Evolutionary conservation across 2,113 vertebrate genomes (phyloP).

Genomic region (Oriolus oriolus): DNA sequence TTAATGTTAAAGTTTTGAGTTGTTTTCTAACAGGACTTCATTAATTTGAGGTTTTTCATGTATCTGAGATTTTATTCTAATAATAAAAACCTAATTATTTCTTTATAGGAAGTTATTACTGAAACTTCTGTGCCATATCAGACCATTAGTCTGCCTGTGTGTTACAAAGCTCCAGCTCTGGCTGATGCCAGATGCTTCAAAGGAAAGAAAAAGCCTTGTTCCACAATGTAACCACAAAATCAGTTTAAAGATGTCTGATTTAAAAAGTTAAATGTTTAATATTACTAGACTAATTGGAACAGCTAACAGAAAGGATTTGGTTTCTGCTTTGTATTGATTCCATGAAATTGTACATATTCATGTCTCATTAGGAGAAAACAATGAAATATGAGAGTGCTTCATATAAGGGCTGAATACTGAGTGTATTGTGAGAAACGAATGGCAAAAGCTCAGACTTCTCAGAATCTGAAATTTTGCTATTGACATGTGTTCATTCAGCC

Average conservation of each 20-base stretch:
- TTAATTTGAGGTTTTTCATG: not conserved
- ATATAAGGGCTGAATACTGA: not conserved
- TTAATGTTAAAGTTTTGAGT: not conserved
- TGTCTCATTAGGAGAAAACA: not conserved
- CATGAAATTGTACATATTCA: not conserved
- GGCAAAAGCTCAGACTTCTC: not conserved
- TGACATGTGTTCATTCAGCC: not conserved
- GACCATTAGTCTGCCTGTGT: not conserved
- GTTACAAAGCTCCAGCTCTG: not conserved
- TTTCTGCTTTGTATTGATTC: not conserved
- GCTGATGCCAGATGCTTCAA: not conserved
- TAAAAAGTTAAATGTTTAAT: not conserved
- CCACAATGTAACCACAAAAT: not conserved
- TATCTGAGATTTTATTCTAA: not conserved
- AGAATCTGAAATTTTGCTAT: not conserved
- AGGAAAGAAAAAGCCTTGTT: not conserved
- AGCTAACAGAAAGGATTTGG: not conserved
- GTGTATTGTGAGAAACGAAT: not conserved
- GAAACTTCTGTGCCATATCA: not conserved
- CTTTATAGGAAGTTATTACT: not conserved
- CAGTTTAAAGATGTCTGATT: not conserved
- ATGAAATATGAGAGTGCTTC: not conserved
- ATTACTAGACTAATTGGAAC: not conserved
- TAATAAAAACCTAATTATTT: constrained; percentile 6
- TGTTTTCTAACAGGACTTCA: not conserved